Conservation (phyloP, 1,140 invertebrate species). For the Notospermus geniculatus region DNA sequence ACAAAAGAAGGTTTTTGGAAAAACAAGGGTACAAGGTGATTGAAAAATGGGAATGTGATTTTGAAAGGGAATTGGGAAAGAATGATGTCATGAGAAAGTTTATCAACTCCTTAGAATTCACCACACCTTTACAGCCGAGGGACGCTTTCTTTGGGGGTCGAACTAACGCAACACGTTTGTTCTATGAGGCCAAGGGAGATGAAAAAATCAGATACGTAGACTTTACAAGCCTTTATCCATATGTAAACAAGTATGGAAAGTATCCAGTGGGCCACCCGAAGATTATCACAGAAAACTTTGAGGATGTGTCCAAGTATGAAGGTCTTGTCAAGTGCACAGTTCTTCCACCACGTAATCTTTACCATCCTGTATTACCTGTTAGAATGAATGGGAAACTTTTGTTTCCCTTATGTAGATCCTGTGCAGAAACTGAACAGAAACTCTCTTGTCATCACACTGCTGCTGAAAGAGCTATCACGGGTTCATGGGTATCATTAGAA, state of each 20-base stretch:
- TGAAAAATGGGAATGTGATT: slow-evolving; percentile 30
- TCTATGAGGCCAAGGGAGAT: neutral
- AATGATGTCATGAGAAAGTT: neutral
- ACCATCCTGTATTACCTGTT: neutral
- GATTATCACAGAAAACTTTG: slow-evolving; percentile 33
- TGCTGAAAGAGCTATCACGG: slow-evolving; percentile 38
- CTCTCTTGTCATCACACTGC: slow-evolving; percentile 11
- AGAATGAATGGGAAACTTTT: neutral
- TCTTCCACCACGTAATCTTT: slow-evolving; percentile 15
- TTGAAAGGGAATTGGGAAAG: slow-evolving; percentile 7
- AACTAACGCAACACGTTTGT: too few relatives aligned
- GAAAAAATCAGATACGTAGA: slow-evolving; percentile 16
- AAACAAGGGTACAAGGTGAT: slow-evolving; percentile 19
- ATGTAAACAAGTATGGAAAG: slow-evolving; percentile 18
- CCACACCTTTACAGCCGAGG: neutral
- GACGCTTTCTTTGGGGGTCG: slow-evolving; percentile 3
- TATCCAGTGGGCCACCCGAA: slow-evolving; percentile 50
- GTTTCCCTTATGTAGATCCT: slow-evolving; percentile 18
- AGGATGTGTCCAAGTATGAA: slow-evolving; percentile 17
- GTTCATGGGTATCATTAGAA: slow-evolving; percentile 51
- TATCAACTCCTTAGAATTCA: neutral
- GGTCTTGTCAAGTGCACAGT: slow-evolving; percentile 33
- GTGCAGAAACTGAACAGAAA: slow-evolving; percentile 23
- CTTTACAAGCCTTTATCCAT: neutral
- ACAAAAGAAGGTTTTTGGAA: slow-evolving; percentile 17